A percentile compares a stretch with the other conserved stretches of the same genome.
phyloP scores from a whole-genome alignment of 2,113 vertebrate genomes.

The Micronycteris hirsuta region DNA sequence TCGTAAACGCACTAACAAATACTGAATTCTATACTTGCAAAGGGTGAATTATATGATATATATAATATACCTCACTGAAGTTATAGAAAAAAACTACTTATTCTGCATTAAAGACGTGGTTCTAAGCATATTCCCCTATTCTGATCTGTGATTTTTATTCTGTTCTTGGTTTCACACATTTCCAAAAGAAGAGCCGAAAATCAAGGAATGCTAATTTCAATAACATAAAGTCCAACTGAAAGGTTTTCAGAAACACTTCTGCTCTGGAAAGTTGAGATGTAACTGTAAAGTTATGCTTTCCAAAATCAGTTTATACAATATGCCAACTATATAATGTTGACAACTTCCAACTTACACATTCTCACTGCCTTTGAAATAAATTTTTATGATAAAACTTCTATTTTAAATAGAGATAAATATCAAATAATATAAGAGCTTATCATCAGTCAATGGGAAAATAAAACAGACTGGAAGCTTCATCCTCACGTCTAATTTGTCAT shows the following conservation, averaged over 20 bases:
- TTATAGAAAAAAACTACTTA: not conserved
- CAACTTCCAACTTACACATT: not conserved
- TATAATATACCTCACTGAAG: not conserved
- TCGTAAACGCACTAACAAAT: not conserved
- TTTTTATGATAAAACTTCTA: not conserved
- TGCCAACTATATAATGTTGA: not conserved
- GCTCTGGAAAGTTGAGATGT: not conserved
- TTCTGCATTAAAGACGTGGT: not conserved
- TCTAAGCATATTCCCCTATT: not conserved
- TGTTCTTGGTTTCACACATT: not conserved
- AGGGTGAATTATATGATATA: not conserved
- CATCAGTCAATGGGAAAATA: not conserved
- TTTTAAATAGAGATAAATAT: slow-evolving; percentile 43
- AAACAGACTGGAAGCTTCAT: not conserved
- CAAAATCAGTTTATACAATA: slow-evolving; percentile 4
- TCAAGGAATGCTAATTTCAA: not conserved
- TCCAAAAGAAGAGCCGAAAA: not conserved
- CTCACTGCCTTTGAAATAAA: not conserved
- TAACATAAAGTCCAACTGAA: not conserved
- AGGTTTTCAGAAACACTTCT: not conserved
- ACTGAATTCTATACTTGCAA: not conserved
- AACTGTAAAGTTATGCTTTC: not conserved
- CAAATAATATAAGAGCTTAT: not conserved
- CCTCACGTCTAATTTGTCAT: not conserved
- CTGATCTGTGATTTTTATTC: not conserved